Evolutionary conservation across 2,797 vertebrate species (phyloP).

Genomic region (Steatocranus sp.): DNA sequence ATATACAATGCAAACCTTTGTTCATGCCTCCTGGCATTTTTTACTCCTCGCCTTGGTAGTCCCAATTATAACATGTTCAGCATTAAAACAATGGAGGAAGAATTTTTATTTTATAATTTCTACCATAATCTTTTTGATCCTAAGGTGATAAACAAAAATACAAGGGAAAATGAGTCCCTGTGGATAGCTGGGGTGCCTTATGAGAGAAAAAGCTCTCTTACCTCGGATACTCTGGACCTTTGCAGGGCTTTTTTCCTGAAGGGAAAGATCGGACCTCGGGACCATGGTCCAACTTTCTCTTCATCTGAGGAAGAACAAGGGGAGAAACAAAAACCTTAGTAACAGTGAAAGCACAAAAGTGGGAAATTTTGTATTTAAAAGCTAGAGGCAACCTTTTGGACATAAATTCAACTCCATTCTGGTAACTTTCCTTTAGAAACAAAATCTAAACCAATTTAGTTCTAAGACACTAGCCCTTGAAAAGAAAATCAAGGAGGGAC

Average conservation of each 20-base stretch:
- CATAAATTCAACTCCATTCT: neutral
- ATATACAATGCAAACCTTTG: neutral
- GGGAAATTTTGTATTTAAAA: neutral
- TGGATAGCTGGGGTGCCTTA: neutral
- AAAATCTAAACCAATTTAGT: neutral
- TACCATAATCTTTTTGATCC: neutral
- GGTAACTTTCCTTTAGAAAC: neutral
- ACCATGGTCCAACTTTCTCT: slow-evolving; percentile 99
- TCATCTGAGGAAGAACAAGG: slow-evolving; percentile 84
- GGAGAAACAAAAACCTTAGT: slow-evolving; percentile 10
- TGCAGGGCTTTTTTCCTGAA: slow-evolving; percentile 99
- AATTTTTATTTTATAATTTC: neutral
- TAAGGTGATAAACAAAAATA: neutral
- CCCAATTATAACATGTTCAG: neutral
- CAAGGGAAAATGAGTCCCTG: neutral
- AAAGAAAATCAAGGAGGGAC: slow-evolving; percentile 2
- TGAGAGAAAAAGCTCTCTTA: slow-evolving; percentile 57
- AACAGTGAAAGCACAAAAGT: neutral
- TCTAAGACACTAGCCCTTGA: neutral
- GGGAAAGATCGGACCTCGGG: slow-evolving; percentile 99
- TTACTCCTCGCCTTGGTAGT: neutral
- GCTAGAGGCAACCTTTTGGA: neutral
- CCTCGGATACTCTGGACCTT: slow-evolving; percentile 97
- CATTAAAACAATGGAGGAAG: neutral
- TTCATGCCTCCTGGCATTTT: neutral